A percentile compares a stretch with the other conserved stretches of the same genome.
Evolutionary conservation across 2,797 vertebrate genomes (phyloP).

Genomic region (Mionectes olivaceus): DNA sequence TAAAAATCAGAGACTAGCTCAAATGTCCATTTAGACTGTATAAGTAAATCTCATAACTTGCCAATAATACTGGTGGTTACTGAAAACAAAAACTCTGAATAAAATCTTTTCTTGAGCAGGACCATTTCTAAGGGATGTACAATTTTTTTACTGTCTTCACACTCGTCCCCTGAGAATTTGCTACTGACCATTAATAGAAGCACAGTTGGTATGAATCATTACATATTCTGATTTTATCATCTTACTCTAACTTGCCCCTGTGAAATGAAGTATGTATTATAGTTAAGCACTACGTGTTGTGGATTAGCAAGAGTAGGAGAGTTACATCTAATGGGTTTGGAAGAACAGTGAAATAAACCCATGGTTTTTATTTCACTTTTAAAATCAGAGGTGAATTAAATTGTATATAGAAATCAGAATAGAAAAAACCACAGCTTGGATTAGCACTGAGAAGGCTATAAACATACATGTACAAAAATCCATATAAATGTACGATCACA

Average conservation of each 20-base stretch:
- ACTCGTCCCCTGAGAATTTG: neutral
- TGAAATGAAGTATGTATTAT: neutral
- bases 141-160: neutral
- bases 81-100: neutral
- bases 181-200: neutral
- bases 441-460: neutral
- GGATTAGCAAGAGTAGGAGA: neutral
- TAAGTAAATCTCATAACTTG: neutral
- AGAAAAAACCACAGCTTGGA: neutral
- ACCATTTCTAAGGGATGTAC: neutral
- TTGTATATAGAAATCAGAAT: neutral
- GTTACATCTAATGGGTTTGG: neutral
- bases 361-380: neutral
- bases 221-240: neutral
- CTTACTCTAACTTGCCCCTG: neutral
- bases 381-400: neutral
- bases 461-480: neutral
- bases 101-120: neutral
- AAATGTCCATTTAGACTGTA: neutral
- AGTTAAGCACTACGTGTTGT: neutral
- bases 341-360: neutral
- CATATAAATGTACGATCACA: neutral
- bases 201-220: neutral
- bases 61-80: neutral
- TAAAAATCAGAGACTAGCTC: neutral